These are phyloP conservation scores for Choloepus didactylus DNA, from an alignment of 2,797 vertebrate genomes.

Conservation along the genomic window DNA sequence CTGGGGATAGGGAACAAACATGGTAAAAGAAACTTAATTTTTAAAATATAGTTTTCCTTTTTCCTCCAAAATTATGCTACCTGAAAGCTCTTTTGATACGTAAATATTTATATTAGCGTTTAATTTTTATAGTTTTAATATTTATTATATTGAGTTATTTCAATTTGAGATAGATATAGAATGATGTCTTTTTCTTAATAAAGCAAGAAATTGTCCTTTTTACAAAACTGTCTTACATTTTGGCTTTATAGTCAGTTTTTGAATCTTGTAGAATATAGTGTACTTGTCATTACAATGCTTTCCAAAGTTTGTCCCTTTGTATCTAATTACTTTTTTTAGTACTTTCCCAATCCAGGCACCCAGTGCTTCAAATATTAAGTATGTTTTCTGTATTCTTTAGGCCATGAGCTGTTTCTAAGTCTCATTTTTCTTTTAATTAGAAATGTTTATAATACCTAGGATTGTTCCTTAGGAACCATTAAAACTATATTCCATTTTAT, in stretches of 20 bases:
- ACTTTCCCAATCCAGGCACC: not conserved
- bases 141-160: constrained; percentile 45
- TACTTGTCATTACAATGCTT: not conserved
- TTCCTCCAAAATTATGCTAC: not conserved
- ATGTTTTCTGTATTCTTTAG: not conserved
- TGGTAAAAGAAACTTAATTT: constrained; percentile 35
- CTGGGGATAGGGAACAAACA: constrained; percentile 35
- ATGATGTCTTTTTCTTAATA: constrained; percentile 44
- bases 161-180: constrained; percentile 40
- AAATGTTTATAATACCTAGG: constrained; percentile 44
- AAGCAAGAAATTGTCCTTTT: constrained; percentile 10
- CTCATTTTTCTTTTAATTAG: constrained; percentile 49
- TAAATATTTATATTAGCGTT: constrained; percentile 7
- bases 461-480: constrained; percentile 38
- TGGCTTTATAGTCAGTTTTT: constrained; percentile 10
- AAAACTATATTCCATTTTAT: constrained; percentile 52
- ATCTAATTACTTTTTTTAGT: constrained; percentile 30
- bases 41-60: not conserved
- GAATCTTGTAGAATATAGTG: constrained; percentile 14
- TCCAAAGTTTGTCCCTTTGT: constrained; percentile 51
- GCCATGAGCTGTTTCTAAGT: not conserved
- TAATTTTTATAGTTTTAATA: constrained; percentile 15
- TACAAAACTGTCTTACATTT: not conserved
- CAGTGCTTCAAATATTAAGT: constrained; percentile 39
- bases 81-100: constrained; percentile 14